phyloP scores from a whole-genome alignment of 2,797 vertebrate genomes.

The Etheostoma nigrum region DNA sequence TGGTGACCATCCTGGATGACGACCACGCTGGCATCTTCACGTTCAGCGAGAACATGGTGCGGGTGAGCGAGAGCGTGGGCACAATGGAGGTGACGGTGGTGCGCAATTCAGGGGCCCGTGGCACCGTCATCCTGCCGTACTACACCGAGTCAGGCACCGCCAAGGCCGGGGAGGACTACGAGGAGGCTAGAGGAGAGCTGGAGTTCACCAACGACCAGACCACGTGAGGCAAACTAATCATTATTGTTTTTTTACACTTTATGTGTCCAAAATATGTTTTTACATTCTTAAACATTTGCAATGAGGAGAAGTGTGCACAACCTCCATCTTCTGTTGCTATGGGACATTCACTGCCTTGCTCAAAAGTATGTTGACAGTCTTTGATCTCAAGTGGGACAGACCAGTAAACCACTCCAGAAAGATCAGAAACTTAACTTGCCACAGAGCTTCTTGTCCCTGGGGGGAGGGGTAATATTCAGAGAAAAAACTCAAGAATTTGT shows the following conservation, averaged over 20 bases:
- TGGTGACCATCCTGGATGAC: slow-evolving; percentile 95
- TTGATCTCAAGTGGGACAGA: not conserved
- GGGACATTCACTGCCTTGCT: no score
- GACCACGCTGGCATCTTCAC: slow-evolving; percentile 98
- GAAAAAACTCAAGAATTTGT: no score
- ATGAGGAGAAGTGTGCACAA: not conserved
- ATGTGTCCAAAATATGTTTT: not conserved
- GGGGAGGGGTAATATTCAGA: no score
- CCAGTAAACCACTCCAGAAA: no score
- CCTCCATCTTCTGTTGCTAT: not conserved
- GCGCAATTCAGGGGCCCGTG: slow-evolving; percentile 92
- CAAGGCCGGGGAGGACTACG: slow-evolving; percentile 89
- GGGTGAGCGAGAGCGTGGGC: slow-evolving; percentile 94
- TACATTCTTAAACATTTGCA: not conserved
- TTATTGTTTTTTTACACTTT: not conserved
- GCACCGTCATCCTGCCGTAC: slow-evolving; percentile 92
- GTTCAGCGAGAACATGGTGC: slow-evolving; percentile 88
- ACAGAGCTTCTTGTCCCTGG: no score
- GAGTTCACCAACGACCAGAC: slow-evolving; percentile 96
- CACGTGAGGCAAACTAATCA: slow-evolving; percentile 83
- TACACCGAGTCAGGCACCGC: slow-evolving; percentile 89
- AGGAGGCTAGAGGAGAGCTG: slow-evolving; percentile 90
- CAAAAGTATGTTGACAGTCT: not conserved
- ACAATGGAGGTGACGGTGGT: slow-evolving; percentile 93
- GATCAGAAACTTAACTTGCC: no score